Conservation (phyloP, 2,888 invertebrate genomes). For the Euphydryas editha region DNA sequence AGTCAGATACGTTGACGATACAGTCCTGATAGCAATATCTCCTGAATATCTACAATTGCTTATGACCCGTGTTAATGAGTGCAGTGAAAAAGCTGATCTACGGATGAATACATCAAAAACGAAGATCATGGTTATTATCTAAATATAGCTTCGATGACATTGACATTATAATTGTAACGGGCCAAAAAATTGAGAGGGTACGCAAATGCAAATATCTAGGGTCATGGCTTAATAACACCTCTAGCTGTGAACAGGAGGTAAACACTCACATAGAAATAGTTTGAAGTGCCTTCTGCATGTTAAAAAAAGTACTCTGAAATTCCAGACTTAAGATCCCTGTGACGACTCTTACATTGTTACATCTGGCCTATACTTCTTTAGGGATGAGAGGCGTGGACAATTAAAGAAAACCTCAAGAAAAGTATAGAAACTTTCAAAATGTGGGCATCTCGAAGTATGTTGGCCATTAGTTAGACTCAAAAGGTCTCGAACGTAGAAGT, state of each 20-base stretch:
- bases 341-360: conserved; percentile 12
- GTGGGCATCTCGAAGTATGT: conserved; percentile 22
- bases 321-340: background rate
- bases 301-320: background rate
- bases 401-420: conserved; percentile 21
- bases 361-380: conserved; percentile 24
- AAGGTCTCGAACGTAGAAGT: too few relatives aligned
- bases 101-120: too few relatives aligned
- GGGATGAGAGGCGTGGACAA: conserved; percentile 17
- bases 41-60: conserved; percentile 23
- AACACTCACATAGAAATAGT: background rate
- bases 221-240: background rate
- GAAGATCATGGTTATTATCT: conserved; percentile 15
- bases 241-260: background rate
- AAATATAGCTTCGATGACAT: background rate
- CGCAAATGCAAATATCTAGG: background rate
- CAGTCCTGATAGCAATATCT: conserved; percentile 21
- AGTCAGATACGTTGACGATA: conserved; percentile 26
- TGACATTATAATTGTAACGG: background rate
- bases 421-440: conserved; percentile 20
- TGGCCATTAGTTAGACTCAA: conserved; percentile 28
- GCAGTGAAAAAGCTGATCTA: too few relatives aligned
- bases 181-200: background rate
- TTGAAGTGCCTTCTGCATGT: background rate
- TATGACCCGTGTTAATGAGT: too few relatives aligned